phyloP scores from a whole-genome alignment of 2,113 vertebrate genomes.

The Cochlearius cochlearius region DNA sequence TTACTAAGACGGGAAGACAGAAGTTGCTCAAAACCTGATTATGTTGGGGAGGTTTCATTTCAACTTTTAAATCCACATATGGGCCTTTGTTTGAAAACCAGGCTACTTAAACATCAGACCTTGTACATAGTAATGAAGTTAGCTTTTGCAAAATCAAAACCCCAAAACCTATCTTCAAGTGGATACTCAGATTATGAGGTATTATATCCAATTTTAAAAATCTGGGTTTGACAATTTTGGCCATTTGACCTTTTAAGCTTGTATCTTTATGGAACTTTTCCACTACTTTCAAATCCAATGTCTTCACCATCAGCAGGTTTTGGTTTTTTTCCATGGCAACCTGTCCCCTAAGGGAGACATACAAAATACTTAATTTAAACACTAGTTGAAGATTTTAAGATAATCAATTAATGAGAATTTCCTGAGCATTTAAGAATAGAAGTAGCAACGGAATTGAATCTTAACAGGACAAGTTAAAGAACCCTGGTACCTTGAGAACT shows the following conservation, averaged over 20 bases:
- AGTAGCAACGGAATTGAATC: background rate
- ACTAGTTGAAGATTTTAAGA: background rate
- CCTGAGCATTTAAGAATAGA: background rate
- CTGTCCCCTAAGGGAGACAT: background rate
- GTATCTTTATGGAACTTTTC: background rate
- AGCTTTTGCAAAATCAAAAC: background rate
- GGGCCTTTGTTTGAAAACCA: background rate
- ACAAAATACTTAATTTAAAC: background rate
- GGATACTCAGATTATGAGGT: background rate
- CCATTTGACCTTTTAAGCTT: background rate
- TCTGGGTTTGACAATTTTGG: background rate
- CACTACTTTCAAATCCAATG: background rate
- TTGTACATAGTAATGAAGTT: background rate
- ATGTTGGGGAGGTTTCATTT: background rate
- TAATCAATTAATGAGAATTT: background rate
- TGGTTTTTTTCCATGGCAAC: background rate
- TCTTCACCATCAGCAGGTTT: background rate
- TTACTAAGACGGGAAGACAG: background rate
- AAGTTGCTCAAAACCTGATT: background rate
- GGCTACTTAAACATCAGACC: background rate
- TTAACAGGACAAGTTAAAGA: background rate
- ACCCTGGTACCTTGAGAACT: constrained; percentile 84
- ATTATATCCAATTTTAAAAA: background rate
- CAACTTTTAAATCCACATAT: background rate
- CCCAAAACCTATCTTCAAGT: background rate